Conservation (phyloP, 2,888 invertebrate species). For the Cheilosia grossa region DNA sequence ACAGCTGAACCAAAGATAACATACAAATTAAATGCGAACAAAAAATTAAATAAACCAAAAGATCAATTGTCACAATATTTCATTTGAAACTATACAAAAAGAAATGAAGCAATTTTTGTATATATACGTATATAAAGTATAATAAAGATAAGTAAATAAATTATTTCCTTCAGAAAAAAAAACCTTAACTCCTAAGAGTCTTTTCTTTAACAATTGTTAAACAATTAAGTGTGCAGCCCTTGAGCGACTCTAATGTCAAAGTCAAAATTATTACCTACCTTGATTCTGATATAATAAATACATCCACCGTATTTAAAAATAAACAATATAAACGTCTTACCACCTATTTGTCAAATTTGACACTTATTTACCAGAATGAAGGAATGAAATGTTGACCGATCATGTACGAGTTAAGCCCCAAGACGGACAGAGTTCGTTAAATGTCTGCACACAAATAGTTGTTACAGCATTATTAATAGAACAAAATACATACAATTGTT, state of each 20-base stretch:
- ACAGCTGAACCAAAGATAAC: constrained; percentile 68
- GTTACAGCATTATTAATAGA: constrained; percentile 8
- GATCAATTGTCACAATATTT: constrained; percentile 54
- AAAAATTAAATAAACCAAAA: constrained; percentile 24
- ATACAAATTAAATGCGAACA: constrained; percentile 23
- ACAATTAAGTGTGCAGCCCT: constrained; percentile 31
- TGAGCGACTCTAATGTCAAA: background rate
- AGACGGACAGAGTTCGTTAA: background rate
- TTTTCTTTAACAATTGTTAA: constrained; percentile 24
- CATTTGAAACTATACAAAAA: constrained; percentile 47
- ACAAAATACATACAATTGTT: constrained; percentile 48
- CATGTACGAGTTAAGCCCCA: background rate
- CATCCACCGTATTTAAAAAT: constrained; percentile 61
- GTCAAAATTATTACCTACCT: background rate
- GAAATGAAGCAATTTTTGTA: constrained; percentile 65
- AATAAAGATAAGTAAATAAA: constrained; percentile 45
- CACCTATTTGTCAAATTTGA: constrained; percentile 46
- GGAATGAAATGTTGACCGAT: background rate
- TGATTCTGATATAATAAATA: constrained; percentile 30
- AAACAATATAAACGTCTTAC: constrained; percentile 16
- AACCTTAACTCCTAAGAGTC: constrained; percentile 5
- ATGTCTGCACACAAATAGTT: constrained; percentile 1
- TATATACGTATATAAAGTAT: constrained; percentile 48
- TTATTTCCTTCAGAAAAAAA: constrained; percentile 21
- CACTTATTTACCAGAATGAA: constrained; percentile 12